These are phyloP conservation scores for Margaritifera margaritifera DNA, from an alignment of 2,888 invertebrate species.

Conservation along the genomic window DNA sequence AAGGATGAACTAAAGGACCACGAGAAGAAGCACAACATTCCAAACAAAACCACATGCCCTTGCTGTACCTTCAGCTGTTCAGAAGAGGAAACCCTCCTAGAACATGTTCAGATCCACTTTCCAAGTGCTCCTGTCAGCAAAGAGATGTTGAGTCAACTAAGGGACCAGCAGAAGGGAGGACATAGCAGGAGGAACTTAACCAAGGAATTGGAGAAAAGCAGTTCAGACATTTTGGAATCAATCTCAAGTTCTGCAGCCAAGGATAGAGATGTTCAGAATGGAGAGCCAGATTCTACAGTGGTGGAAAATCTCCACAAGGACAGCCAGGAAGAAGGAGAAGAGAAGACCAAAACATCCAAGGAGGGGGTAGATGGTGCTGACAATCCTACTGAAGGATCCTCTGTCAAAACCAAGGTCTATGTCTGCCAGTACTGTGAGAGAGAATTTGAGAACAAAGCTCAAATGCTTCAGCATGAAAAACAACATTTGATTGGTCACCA, in stretches of 20 bases:
- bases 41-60: constrained; percentile 49
- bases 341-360: constrained; percentile 10
- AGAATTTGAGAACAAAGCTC: constrained; percentile 58
- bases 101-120: constrained; percentile 61
- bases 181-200: neutral
- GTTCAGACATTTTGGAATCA: constrained; percentile 4
- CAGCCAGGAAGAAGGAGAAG: constrained; percentile 5
- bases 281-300: constrained; percentile 48
- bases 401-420: constrained; percentile 53
- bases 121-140: constrained; percentile 52
- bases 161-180: constrained; percentile 14
- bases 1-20: constrained; percentile 54
- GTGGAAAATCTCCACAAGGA: constrained; percentile 17
- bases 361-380: neutral
- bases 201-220: constrained; percentile 18
- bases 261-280: constrained; percentile 10
- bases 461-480: constrained; percentile 62
- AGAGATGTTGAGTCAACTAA: constrained; percentile 28
- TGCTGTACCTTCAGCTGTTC: constrained; percentile 62
- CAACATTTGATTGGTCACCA: constrained; percentile 55
- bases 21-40: constrained; percentile 46
- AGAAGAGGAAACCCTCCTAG: constrained; percentile 41
- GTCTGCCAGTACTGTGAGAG: constrained; percentile 66
- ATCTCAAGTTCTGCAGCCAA: neutral
- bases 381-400: neutral